Percentiles rank a stretch among this genome's conserved stretches.
Evolutionary conservation across 92 coral and sea anemone genomes (phyloP).

Genomic region (Pocillopora grandis): DNA sequence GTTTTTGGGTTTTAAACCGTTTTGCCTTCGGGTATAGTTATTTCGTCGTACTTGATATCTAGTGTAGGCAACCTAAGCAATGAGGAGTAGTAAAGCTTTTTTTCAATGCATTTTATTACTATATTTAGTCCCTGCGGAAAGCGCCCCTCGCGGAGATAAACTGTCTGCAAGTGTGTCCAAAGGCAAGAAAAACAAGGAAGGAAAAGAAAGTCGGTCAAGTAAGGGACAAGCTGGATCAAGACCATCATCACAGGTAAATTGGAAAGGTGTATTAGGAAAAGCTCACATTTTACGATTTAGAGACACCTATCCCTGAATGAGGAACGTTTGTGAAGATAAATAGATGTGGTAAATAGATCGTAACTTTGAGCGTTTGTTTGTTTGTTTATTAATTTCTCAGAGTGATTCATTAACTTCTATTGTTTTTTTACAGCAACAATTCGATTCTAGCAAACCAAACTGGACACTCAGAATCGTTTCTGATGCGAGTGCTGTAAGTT

Average conservation of each 20-base stretch:
- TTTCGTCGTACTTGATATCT: neutral
- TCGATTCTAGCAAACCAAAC: slow-evolving; percentile 94
- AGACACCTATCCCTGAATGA: no score
- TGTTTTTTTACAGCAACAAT: slow-evolving; percentile 70
- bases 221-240: slow-evolving; percentile 91
- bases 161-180: slow-evolving; percentile 83
- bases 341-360: no score
- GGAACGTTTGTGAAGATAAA: neutral
- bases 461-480: slow-evolving; percentile 94
- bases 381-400: no score
- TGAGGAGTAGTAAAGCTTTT: no score
- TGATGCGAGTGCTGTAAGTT: slow-evolving; percentile 87
- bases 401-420: neutral
- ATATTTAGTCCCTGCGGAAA: slow-evolving; percentile 65
- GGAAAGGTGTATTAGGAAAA: neutral
- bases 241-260: slow-evolving; percentile 85
- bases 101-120: no score
- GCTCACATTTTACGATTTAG: neutral
- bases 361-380: no score
- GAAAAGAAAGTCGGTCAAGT: slow-evolving; percentile 90
- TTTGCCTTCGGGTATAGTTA: neutral
- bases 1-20: neutral
- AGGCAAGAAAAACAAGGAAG: slow-evolving; percentile 92
- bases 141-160: slow-evolving; percentile 76
- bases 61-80: no score